Base-by-base conservation (phyloP, 2,888 invertebrate species). In the Latrodectus elegans region DNA sequence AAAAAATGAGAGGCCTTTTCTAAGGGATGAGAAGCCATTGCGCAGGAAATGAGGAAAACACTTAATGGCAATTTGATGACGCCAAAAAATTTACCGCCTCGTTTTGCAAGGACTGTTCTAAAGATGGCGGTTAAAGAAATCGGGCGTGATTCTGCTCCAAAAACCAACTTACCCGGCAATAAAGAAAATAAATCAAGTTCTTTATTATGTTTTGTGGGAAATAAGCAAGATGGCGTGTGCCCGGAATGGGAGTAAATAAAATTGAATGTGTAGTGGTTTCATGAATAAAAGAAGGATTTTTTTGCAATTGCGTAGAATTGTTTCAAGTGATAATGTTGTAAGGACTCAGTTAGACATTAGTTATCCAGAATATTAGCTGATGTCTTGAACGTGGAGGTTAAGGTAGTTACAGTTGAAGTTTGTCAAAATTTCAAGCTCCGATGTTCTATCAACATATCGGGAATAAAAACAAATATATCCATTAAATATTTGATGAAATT, bases 11-110 rank as follows among this genome's bases (percentile, higher is more conserved):
- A 38, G 38, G 38, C 38, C 38, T 38, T 38, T 38, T 6, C 4
- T 6, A 10, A 10, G n/a, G 60, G n/a, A 60, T 78, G 68, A 22
- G n/a, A 67, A 70, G 70, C 22, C 22, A 22, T 22, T 22, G 55
- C 17, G 10, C 17, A 52, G 17, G 51, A 51, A 38, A 74, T 55
- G 49, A 64, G 38, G 73, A n/a, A 73, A 51, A 65, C 17, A 10
- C 51, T 17, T 82, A 82, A 82, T 82, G 82, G 75, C 11, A 82
- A 17, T 82, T 82, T 82, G 82, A 82, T 82, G 82, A 75, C 82
- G 49, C 60, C 65, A 60, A 60, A 74, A 82, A 74, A 82, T 81
- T 74, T 74, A 53, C 81, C 73, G 73, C 81, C 81, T 67, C 53
- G 22, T 65, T 80, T 49, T 80, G 74, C 14, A 15, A 14, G 4